phyloP scores from a whole-genome alignment of 2,113 vertebrate species.

The Lates calcarifer region DNA sequence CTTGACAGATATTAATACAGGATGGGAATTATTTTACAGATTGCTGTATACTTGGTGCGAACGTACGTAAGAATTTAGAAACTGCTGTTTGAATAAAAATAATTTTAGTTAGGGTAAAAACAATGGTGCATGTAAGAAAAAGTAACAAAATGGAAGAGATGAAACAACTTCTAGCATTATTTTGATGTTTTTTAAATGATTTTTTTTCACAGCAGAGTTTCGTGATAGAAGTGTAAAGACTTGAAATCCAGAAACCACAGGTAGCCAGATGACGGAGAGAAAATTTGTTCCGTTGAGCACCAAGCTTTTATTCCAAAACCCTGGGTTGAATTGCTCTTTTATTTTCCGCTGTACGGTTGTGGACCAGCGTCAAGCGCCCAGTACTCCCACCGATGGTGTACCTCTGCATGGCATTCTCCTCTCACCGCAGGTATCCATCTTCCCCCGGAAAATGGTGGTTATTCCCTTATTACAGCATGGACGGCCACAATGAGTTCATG shows the following conservation, averaged over 20 bases:
- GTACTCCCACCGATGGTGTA: slow-evolving; percentile 42
- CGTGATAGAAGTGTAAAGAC: slow-evolving; percentile 80
- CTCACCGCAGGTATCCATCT: slow-evolving; percentile 75
- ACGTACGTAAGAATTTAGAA: neutral
- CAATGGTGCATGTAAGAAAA: neutral
- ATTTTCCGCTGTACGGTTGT: slow-evolving; percentile 48
- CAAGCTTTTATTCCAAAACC: slow-evolving; percentile 87
- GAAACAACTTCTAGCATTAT: slow-evolving; percentile 57
- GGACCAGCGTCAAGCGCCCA: slow-evolving; percentile 35
- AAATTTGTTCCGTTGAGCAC: slow-evolving; percentile 84
- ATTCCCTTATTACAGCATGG: slow-evolving; percentile 49
- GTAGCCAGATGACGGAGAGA: slow-evolving; percentile 86
- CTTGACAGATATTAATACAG: slow-evolving; percentile 31
- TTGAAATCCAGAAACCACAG: slow-evolving; percentile 87
- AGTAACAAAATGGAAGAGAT: neutral
- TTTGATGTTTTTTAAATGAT: slow-evolving; percentile 58
- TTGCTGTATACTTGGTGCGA: neutral
- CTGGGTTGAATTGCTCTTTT: slow-evolving; percentile 85
- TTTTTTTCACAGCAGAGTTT: slow-evolving; percentile 60
- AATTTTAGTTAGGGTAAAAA: slow-evolving; percentile 10
- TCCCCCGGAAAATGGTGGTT: slow-evolving; percentile 50
- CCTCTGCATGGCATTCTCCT: slow-evolving; percentile 54
- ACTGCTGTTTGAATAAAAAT: neutral
- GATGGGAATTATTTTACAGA: neutral
- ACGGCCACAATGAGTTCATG: slow-evolving; percentile 34